Percentiles rank a stretch among this genome's conserved stretches.
Conservation (phyloP, 2,113 vertebrate genomes). For the Fregata magnificens region DNA sequence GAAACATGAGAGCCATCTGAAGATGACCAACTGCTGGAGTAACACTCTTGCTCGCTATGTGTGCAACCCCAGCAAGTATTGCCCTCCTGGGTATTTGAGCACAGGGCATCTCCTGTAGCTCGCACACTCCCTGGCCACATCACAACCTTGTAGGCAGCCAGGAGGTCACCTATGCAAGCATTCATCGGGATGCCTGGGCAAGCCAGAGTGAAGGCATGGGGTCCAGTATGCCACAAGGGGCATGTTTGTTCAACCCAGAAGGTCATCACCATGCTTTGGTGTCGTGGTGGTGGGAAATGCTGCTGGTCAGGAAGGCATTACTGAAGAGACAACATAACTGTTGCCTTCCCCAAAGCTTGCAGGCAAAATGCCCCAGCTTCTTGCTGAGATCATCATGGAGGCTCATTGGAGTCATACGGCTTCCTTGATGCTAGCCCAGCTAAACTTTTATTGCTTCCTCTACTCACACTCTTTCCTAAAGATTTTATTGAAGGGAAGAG, state of each 20-base stretch:
- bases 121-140: not conserved
- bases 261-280: not conserved
- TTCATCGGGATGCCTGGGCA: not conserved
- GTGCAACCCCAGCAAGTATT: not conserved
- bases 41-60: not conserved
- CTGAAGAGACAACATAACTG: not conserved
- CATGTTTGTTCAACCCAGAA: not conserved
- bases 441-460: not conserved
- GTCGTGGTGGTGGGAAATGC: not conserved
- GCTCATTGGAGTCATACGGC: rapidly evolving
- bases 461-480: not conserved
- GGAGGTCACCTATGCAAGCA: not conserved
- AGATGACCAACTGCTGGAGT: not conserved
- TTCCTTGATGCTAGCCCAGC: not conserved
- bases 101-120: not conserved
- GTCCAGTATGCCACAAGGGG: not conserved
- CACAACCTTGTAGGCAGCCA: not conserved
- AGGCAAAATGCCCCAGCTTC: not conserved
- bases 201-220: not conserved
- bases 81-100: not conserved
- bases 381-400: not conserved
- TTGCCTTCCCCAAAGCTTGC: not conserved
- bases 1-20: not conserved
- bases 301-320: not conserved
- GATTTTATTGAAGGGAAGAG: not conserved